Base-by-base conservation (phyloP, 37 sponge, comb jelly and placozoan species). In the Axinella damicornis region DNA sequence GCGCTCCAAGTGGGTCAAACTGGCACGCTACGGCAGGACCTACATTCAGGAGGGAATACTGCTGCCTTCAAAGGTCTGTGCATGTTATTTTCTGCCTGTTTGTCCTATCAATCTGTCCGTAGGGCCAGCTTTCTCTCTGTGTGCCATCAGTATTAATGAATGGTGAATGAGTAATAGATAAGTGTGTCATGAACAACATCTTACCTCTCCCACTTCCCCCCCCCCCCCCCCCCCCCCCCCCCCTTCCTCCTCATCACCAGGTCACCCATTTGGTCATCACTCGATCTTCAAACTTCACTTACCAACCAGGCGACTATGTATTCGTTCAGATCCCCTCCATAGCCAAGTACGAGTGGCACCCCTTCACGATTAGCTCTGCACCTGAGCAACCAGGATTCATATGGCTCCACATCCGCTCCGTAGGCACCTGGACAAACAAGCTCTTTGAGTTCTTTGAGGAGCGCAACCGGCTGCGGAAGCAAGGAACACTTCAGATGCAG, bases 271-370 rank as follows among this genome's bases (percentile, higher is more conserved):
- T 95, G 18, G 92, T 88, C 39, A 73, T 95, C 52, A 79, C 78
- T 0, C 73, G 91, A 53, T 92, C 95, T 1, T 31, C 69, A 6
- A 85, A 89, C 52, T 92, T 95, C 83, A 40, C 53, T 25, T 95
- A 84, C 53, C 86, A 95, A 38, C 92, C 95, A 18, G 95, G 95
- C 38, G 95, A 95, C 90, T 95, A 95, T 71, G 59, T 88, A 6
- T 95, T 87, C 67, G 27, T 95, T 11, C 93, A 92, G 31, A 89
- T 95, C 24, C 95, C 95, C 18, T 28, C 57, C n/a, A 92, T 95
- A 37, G 95, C 95, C 20, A 84, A 83, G 53, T 95, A 95, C 34
- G 95, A 95, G 62, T 95, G 95, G 95, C 95, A 95, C 65, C 95
- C 95, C 18, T 95, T 95, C 74, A 95, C 95, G 20, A 95, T 95